A percentile compares a stretch with the other conserved stretches of the same genome.
Evolutionary conservation across 2,888 invertebrate species (phyloP).

Genomic region (Synanthedon andrenaeformis): DNA sequence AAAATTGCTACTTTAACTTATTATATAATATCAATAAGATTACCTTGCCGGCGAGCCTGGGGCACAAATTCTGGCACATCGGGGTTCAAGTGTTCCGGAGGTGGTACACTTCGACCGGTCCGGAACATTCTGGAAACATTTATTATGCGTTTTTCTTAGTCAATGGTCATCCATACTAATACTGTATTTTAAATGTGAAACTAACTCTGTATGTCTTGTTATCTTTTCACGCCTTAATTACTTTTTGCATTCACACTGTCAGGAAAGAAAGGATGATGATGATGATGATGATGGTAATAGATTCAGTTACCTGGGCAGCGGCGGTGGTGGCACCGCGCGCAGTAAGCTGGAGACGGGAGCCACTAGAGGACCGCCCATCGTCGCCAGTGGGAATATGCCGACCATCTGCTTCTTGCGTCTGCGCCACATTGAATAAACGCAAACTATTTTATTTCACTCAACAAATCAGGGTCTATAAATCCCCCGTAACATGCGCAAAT

Average conservation of each 20-base stretch:
- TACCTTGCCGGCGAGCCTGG: constrained; percentile 13
- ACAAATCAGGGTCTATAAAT: too few species aligned
- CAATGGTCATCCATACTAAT: too few species aligned
- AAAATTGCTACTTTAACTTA: too few species aligned
- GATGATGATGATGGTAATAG: too few species aligned
- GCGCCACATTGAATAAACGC: constrained; percentile 2
- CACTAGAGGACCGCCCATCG: constrained; percentile 58
- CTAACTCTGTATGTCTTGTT: too few species aligned
- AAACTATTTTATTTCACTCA: too few species aligned
- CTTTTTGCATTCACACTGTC: too few species aligned
- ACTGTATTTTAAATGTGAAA: too few species aligned
- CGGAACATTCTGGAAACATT: constrained; percentile 50
- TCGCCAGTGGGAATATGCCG: constrained; percentile 60
- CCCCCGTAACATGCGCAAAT: too few species aligned
- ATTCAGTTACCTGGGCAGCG: constrained; percentile 70
- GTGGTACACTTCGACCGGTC: constrained; percentile 21
- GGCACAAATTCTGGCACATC: constrained; percentile 90
- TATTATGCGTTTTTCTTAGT: neutral
- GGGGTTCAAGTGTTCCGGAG: constrained; percentile 78
- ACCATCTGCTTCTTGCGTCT: constrained; percentile 64
- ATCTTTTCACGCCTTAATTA: too few species aligned
- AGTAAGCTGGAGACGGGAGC: constrained; percentile 73
- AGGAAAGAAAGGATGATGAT: too few species aligned
- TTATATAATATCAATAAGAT: too few species aligned
- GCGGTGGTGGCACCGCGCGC: constrained; percentile 78